Evolutionary conservation across 2,797 vertebrate species (phyloP), one percentile per base, ranked within the genome.

Genomic region (Champsocephalus gunnari): DNA sequence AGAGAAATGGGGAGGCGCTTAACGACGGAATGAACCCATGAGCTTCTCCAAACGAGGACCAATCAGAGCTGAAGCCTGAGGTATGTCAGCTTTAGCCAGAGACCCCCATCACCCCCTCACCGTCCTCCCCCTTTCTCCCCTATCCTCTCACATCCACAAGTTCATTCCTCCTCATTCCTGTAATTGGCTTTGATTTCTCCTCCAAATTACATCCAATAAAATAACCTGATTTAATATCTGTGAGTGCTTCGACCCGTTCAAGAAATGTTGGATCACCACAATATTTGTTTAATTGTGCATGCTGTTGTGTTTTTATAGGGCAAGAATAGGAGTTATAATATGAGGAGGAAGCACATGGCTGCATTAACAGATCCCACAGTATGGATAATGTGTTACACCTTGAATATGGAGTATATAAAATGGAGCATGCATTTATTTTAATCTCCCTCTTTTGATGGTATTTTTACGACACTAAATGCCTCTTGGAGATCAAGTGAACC

Each of bases 1-100:
- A 97, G 95, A 96, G 95, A 95, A 96, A 97, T 93, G 95, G 97
- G 97, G 98, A 97, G 97, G 97, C 95, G 97, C 98, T 97, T 98
- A 97, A 96, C 95, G 94, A 89, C 96, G 96, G 95, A 96, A 94
- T 96, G 97, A 97, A 96, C 96, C 94, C 96, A 94, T 96, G 96
- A 96, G 96, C 96, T 95, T 94, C 96, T 96, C 93, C 94, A 96
- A 94, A 93, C 94, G 89, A 94, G 95, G 94, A 89, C 98, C 98
- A 99, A 99, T 98, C 97, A 97, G 96, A 95, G 94, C 87, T 93
- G 95, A 94, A 93, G 96, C 92, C 93, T 93, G 94, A 83, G 90
- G 95, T 94, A 95, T 96, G 96, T 96, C 96, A 95, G 95, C 91
- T 92, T 79, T 77, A 89, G 94, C 94, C 85, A 86, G 81, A 88